Evolutionary conservation across 2,888 invertebrate species (phyloP).

Genomic region (Pomacea canaliculata): DNA sequence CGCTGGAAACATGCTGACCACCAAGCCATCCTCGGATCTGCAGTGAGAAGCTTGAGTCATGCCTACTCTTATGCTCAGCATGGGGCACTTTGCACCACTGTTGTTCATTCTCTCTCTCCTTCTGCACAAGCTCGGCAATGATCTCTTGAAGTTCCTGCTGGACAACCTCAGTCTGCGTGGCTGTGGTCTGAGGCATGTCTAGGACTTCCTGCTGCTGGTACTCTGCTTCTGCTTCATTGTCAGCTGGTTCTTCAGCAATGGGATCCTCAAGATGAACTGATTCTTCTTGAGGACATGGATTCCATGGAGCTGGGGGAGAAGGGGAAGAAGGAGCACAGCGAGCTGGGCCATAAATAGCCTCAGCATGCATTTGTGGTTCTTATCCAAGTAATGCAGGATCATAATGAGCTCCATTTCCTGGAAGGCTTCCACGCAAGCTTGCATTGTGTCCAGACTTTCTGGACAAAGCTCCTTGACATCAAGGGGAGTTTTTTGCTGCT

Average conservation of each 20-base stretch:
- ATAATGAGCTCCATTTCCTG: constrained; percentile 2
- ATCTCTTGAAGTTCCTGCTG: constrained; percentile 1
- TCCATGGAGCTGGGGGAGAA: no score
- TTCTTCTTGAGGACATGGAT: no score
- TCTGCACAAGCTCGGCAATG: neutral
- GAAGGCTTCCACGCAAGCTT: constrained; percentile 2
- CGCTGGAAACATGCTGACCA: neutral
- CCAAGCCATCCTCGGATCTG: neutral
- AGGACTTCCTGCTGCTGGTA: neutral
- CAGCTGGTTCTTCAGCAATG: no score
- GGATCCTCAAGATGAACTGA: no score
- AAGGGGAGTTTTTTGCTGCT: no score
- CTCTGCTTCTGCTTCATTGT: no score
- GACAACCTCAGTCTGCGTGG: neutral
- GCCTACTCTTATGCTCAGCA: no score
- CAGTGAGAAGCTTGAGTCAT: neutral
- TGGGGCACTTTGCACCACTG: no score
- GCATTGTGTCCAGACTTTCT: neutral
- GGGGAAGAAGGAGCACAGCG: no score
- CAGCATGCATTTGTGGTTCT: constrained; percentile 5
- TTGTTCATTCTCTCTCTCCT: no score
- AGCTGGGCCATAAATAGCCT: constrained; percentile 6
- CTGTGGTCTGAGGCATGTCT: no score
- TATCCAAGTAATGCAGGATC: constrained; percentile 4
- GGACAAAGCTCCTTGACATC: neutral